Conservation (phyloP, 1,140 invertebrate genomes). For the Bombus polaris region DNA sequence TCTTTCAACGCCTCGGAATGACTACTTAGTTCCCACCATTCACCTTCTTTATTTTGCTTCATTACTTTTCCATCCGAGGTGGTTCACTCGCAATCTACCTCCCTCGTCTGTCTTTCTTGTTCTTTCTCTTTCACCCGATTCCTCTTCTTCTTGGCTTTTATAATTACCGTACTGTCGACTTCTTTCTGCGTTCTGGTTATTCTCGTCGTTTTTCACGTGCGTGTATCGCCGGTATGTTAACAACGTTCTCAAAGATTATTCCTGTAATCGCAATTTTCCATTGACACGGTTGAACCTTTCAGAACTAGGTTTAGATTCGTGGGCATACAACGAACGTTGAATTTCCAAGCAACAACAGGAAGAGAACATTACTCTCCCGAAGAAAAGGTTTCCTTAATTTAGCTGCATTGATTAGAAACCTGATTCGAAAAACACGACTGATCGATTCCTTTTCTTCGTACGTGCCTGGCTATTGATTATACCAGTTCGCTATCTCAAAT, state of each 20-base stretch:
- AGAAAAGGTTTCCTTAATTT: neutral
- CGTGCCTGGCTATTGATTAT: neutral
- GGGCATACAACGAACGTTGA: too few species aligned
- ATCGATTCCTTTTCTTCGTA: neutral
- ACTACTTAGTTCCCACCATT: constrained; percentile 67
- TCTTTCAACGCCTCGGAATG: constrained; percentile 62
- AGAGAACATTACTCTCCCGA: neutral
- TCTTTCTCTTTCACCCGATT: neutral
- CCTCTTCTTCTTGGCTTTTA: neutral
- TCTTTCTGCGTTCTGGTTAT: constrained; percentile 12
- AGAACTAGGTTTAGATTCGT: neutral
- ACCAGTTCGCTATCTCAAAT: neutral
- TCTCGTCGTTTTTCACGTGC: constrained; percentile 6
- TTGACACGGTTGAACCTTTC: neutral
- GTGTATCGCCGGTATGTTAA: neutral
- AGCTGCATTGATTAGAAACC: neutral
- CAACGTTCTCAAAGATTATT: neutral
- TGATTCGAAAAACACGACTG: neutral
- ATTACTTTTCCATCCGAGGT: constrained; percentile 58
- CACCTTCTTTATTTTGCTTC: constrained; percentile 61
- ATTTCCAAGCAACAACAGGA: neutral
- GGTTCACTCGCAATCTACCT: constrained; percentile 13
- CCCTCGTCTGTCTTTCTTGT: neutral
- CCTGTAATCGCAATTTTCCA: neutral
- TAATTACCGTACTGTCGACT: neutral